These are phyloP conservation scores for Gastracanthus pulcherrimus DNA, from an alignment of 2,888 invertebrate genomes.

Conservation along the genomic window DNA sequence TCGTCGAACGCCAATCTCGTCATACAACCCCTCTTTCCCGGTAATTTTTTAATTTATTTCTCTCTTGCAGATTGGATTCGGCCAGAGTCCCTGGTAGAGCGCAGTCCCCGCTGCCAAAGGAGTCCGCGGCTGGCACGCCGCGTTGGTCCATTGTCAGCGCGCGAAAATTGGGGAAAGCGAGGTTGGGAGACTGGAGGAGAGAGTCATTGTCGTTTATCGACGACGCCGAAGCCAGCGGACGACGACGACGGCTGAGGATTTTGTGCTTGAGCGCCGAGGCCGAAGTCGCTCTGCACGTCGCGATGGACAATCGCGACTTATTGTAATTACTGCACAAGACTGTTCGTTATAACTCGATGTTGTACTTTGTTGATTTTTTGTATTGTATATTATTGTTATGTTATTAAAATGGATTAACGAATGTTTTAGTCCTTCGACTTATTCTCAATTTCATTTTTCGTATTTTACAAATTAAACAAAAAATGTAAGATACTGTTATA, in stretches of 20 bases:
- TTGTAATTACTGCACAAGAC: slow-evolving; percentile 3
- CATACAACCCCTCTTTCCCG: too few relatives aligned
- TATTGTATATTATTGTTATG: not conserved
- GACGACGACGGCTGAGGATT: not conserved
- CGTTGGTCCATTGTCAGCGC: not conserved
- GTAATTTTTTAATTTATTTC: not conserved
- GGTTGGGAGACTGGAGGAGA: not conserved
- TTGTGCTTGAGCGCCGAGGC: not conserved
- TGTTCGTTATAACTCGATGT: slow-evolving; percentile 10
- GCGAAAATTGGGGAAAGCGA: not conserved
- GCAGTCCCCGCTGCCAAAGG: not conserved
- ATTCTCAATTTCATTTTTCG: not conserved
- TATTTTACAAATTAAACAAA: not conserved
- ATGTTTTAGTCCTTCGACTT: not conserved
- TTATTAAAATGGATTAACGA: not conserved
- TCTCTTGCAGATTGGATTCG: slow-evolving; percentile 62
- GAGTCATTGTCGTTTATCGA: not conserved
- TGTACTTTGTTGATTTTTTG: not conserved
- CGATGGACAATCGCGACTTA: not conserved
- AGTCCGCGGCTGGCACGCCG: not conserved
- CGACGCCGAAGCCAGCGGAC: not conserved
- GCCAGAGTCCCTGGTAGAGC: slow-evolving; percentile 56
- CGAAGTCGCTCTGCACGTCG: not conserved
- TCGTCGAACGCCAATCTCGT: too few relatives aligned
- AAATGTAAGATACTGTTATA: too few relatives aligned